These are phyloP conservation scores for Cuniculus paca DNA, from an alignment of 2,797 vertebrate genomes.

Conservation along the genomic window DNA sequence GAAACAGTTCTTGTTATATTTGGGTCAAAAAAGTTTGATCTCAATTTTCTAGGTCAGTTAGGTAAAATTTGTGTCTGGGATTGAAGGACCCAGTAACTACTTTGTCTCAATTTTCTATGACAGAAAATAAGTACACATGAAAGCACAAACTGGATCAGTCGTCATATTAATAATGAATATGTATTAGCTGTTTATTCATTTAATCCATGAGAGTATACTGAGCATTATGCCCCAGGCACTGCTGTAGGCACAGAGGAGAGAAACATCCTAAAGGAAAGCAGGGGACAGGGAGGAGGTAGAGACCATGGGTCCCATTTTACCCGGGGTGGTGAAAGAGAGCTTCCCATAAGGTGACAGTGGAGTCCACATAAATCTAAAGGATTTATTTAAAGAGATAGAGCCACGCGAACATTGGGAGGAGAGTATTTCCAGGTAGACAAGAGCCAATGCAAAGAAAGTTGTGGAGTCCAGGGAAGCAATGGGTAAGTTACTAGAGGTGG, in stretches of 20 bases:
- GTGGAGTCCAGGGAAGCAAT: rapidly evolving
- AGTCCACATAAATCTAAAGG: not conserved
- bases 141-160: not conserved
- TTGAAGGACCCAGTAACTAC: not conserved
- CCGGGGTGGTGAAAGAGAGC: not conserved
- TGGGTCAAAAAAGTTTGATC: constrained; percentile 77
- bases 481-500: not conserved
- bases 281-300: not conserved
- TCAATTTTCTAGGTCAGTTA: constrained; percentile 74
- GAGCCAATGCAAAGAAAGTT: not conserved
- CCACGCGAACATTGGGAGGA: not conserved
- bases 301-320: too few relatives aligned
- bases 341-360: not conserved
- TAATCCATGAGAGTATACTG: not conserved
- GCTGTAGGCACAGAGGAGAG: not conserved
- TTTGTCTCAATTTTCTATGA: not conserved
- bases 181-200: not conserved
- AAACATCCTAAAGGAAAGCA: not conserved
- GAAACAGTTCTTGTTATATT: constrained; percentile 69
- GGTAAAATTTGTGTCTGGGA: not conserved
- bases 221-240: not conserved
- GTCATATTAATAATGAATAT: not conserved
- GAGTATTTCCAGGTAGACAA: not conserved
- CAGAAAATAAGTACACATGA: not conserved
- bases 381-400: not conserved